Conservation (phyloP, 2,888 invertebrate species). For the Lepidochrysops patricia region DNA sequence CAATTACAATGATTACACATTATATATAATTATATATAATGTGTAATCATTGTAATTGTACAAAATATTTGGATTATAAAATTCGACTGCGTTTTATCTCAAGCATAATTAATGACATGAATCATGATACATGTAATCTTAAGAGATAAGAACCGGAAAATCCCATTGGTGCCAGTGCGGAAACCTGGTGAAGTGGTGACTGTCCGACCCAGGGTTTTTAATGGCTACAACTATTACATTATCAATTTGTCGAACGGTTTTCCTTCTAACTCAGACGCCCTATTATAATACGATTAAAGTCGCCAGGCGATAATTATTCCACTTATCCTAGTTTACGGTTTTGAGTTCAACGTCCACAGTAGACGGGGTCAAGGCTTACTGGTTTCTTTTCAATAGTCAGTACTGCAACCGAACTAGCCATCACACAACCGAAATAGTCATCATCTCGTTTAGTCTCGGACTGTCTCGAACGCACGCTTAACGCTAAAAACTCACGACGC, state of each 20-base stretch:
- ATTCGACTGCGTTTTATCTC: too few relatives aligned
- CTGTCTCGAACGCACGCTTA: too few relatives aligned
- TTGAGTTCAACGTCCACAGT: background rate
- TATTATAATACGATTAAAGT: background rate
- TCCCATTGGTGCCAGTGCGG: too few relatives aligned
- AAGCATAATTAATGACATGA: too few relatives aligned
- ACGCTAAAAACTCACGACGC: too few relatives aligned
- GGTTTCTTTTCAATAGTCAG: background rate
- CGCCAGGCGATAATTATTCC: background rate
- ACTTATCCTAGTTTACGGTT: background rate
- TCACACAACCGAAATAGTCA: background rate
- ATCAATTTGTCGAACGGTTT: background rate
- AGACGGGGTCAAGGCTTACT: background rate
- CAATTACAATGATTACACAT: too few relatives aligned
- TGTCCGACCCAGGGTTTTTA: too few relatives aligned
- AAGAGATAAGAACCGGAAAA: too few relatives aligned
- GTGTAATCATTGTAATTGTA: background rate
- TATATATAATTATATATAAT: background rate
- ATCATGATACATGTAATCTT: too few relatives aligned
- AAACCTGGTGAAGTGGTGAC: too few relatives aligned
- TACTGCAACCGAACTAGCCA: too few relatives aligned
- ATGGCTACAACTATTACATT: background rate
- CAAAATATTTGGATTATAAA: background rate
- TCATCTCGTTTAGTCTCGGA: too few relatives aligned
- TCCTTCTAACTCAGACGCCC: background rate